Evolutionary conservation across 2,797 vertebrate species (phyloP).

Genomic region (Cirrhinus molitorella): DNA sequence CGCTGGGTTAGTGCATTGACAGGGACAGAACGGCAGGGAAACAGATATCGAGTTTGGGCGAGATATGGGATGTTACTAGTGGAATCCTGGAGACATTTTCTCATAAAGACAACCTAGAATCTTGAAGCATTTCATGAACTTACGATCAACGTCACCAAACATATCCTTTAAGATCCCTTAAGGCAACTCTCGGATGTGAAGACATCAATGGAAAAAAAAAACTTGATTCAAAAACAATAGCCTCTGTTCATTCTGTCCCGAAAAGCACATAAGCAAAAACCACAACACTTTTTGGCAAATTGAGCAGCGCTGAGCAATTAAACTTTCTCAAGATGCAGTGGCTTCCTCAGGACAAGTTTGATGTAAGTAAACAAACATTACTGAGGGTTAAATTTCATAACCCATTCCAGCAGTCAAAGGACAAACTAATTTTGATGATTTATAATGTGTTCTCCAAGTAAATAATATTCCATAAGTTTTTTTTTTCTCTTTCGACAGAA

Average conservation of each 20-base stretch:
- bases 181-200: not conserved
- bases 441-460: not conserved
- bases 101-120: not conserved
- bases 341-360: conserved; percentile 33
- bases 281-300: conserved; percentile 60
- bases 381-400: conserved; percentile 23
- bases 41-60: conserved; percentile 25
- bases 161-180: not conserved
- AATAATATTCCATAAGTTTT: conserved; percentile 15
- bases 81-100: not conserved
- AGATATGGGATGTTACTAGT: not conserved
- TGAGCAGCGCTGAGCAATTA: conserved; percentile 15
- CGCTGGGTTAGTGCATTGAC: conserved; percentile 39
- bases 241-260: conserved; percentile 68
- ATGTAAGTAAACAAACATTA: conserved; percentile 47
- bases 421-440: not conserved
- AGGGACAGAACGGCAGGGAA: conserved; percentile 57
- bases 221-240: conserved; percentile 69
- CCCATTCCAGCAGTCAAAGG: conserved; percentile 12
- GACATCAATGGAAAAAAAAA: conserved; percentile 48
- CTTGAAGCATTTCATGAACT: not conserved
- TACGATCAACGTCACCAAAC: not conserved
- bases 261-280: conserved; percentile 63
- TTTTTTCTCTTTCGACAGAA: conserved; percentile 1
- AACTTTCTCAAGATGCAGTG: conserved; percentile 47